phyloP scores from a whole-genome alignment of 2,113 vertebrate genomes.

The Strix aluco region DNA sequence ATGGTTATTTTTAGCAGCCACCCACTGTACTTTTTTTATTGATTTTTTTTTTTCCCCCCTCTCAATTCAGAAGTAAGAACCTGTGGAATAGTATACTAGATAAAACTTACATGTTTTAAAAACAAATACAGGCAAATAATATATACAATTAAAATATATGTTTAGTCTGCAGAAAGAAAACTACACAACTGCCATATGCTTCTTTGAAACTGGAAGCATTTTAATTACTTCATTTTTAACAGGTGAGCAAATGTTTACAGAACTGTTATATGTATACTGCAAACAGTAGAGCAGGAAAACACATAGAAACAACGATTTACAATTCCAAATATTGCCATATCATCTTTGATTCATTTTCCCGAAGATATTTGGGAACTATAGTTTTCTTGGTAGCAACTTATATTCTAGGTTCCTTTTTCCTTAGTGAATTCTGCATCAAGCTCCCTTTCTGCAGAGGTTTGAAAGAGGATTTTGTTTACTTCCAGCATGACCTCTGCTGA shows the following conservation, averaged over 20 bases:
- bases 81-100: background rate
- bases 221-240: background rate
- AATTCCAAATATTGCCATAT: background rate
- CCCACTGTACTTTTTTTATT: background rate
- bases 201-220: background rate
- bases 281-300: background rate
- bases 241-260: background rate
- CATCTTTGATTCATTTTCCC: background rate
- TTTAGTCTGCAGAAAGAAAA: background rate
- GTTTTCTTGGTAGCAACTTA: background rate
- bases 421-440: background rate
- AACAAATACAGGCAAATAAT: background rate
- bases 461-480: constrained; percentile 17
- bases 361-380: background rate
- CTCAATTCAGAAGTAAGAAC: background rate
- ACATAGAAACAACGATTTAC: background rate
- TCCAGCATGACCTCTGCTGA: constrained; percentile 2
- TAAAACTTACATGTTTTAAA: background rate
- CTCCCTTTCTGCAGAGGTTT: background rate
- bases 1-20: background rate
- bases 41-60: background rate
- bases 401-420: background rate
- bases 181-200: background rate
- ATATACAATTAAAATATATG: background rate
- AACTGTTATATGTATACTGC: background rate